Conservation (phyloP, 1,140 invertebrate genomes). For the Drosophila sulfurigaster region DNA sequence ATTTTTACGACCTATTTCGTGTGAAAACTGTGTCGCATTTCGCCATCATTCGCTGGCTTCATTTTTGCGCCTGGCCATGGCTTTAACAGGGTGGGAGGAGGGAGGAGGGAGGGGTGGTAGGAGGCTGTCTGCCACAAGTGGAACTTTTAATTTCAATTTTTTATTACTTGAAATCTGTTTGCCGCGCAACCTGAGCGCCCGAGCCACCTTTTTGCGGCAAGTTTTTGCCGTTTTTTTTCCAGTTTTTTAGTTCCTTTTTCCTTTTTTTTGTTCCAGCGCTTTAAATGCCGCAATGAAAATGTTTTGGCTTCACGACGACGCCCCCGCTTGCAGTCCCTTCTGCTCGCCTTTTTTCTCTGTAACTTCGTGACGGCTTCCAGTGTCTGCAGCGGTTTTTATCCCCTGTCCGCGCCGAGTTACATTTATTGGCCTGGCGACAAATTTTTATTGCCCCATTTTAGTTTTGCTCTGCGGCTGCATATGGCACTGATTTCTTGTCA, state of each 20-base stretch:
- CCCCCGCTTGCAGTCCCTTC: constrained; percentile 6
- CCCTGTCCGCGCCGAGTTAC: constrained; percentile 33
- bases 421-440: constrained; percentile 80
- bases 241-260: not conserved
- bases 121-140: constrained; percentile 39
- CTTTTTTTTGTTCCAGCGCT: constrained; percentile 49
- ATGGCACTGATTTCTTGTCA: constrained; percentile 60
- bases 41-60: constrained; percentile 8
- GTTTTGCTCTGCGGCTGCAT: constrained; percentile 60
- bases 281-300: constrained; percentile 72
- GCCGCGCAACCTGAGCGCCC: constrained; percentile 43
- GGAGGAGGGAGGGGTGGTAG: constrained; percentile 5
- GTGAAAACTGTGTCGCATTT: constrained; percentile 73
- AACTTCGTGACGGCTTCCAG: constrained; percentile 8
- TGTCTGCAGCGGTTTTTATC: constrained; percentile 23
- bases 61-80: not conserved
- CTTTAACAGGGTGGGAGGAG: not conserved
- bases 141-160: constrained; percentile 82
- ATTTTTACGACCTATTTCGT: constrained; percentile 78
- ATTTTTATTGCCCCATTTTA: constrained; percentile 77
- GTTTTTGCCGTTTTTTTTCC: constrained; percentile 31
- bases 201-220: constrained; percentile 57
- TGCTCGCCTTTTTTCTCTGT: constrained; percentile 16
- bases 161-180: constrained; percentile 79
- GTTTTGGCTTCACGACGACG: constrained; percentile 36